A percentile compares a stretch with the other conserved stretches of the same genome.
phyloP scores from a whole-genome alignment of 2,113 vertebrate species.

The Saccopteryx bilineata region DNA sequence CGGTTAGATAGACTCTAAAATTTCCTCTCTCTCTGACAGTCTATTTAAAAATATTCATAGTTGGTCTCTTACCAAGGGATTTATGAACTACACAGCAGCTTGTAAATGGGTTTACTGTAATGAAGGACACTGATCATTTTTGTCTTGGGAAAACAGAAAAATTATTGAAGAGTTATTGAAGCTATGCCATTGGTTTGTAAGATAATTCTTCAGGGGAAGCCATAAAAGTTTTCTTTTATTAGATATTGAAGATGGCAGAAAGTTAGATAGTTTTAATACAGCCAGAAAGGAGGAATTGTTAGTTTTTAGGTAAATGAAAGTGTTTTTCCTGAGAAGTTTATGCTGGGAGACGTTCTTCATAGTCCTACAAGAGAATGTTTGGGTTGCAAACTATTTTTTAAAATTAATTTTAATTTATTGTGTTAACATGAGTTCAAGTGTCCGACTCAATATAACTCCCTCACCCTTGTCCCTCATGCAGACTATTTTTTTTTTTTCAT shows the following conservation, averaged over 20 bases:
- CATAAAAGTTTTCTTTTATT: not conserved
- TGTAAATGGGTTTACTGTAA: conserved; percentile 22
- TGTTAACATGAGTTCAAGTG: no score
- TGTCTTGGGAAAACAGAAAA: conserved; percentile 50
- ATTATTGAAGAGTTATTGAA: conserved; percentile 44
- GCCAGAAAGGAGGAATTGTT: not conserved
- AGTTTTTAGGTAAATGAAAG: conserved; percentile 40
- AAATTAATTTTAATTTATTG: no score
- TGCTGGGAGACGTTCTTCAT: conserved; percentile 11
- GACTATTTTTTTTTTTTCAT: conserved; percentile 63
- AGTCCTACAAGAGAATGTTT: conserved; percentile 50
- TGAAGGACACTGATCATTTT: conserved; percentile 38
- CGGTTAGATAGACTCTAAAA: not conserved
- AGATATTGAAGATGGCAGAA: not conserved
- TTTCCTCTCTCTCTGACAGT: not conserved
- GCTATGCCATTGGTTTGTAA: conserved; percentile 39
- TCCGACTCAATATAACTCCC: no score
- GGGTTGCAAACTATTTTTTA: conserved; percentile 44
- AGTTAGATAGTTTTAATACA: not conserved
- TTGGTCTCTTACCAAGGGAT: conserved; percentile 3
- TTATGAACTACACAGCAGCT: conserved; percentile 15
- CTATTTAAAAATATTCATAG: not conserved
- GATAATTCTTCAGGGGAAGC: conserved; percentile 9
- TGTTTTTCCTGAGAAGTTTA: conserved; percentile 20
- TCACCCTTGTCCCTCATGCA: no score